A percentile compares a stretch with the other conserved stretches of the same genome.
Evolutionary conservation across 1,140 invertebrate species (phyloP).

Genomic region (Heterodera carotae): DNA sequence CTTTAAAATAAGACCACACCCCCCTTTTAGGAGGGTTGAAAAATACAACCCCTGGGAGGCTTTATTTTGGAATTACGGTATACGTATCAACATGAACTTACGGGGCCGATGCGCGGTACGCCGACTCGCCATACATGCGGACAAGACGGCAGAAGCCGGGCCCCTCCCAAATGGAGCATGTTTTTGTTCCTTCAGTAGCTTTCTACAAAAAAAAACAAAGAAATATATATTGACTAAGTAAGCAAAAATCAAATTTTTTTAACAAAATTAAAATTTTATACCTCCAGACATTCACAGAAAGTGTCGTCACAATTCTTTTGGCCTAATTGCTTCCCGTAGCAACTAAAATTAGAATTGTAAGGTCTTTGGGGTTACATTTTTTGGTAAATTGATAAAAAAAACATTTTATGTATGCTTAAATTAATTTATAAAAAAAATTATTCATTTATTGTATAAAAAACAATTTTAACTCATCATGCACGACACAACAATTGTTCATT

Average conservation of each 20-base stretch:
- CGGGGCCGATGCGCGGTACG: neutral
- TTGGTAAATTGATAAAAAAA: neutral
- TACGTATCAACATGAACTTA: neutral
- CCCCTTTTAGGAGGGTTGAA: too few species aligned
- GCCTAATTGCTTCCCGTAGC: conserved; percentile 26
- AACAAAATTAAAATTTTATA: neutral
- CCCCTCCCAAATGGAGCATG: conserved; percentile 1
- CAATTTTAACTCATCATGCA: neutral
- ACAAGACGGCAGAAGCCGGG: conserved; percentile 22
- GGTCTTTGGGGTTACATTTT: too few species aligned
- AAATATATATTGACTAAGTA: too few species aligned
- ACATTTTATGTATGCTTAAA: neutral
- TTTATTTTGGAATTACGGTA: too few species aligned
- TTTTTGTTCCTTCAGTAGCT: conserved; percentile 15
- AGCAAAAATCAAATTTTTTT: too few species aligned
- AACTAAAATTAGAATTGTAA: neutral
- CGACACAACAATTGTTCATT: neutral
- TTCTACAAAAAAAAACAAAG: neutral
- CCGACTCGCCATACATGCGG: conserved; percentile 13
- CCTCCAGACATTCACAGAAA: conserved; percentile 23
- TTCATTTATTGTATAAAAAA: neutral
- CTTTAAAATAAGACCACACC: too few species aligned
- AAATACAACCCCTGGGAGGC: too few species aligned
- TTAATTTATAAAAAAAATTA: neutral
- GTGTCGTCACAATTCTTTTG: conserved; percentile 31